Conservation (phyloP, 2,797 vertebrate genomes). For the Nannoperca obscura region DNA sequence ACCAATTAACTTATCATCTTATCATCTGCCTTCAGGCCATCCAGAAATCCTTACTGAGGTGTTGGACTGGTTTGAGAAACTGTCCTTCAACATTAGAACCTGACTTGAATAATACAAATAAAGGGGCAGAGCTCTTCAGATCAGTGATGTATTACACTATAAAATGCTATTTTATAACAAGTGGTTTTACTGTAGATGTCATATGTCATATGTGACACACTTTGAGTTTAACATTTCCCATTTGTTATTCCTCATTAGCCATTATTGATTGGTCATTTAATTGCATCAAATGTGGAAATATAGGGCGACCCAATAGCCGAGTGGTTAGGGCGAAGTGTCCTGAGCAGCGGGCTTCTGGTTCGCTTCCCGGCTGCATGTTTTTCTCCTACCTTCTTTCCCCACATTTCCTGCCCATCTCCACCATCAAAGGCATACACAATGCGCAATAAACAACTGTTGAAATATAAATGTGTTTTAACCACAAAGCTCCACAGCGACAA, state of each 20-base stretch:
- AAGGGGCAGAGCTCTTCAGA: too few relatives aligned
- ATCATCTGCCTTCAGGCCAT: constrained; percentile 44
- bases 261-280: constrained; percentile 31
- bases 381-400: too few relatives aligned
- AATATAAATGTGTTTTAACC: constrained; percentile 22
- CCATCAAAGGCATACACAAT: too few relatives aligned
- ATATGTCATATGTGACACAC: background rate
- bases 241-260: constrained; percentile 23
- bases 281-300: constrained; percentile 23
- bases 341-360: too few relatives aligned
- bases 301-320: too few relatives aligned
- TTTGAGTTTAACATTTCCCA: background rate
- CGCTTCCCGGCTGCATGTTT: too few relatives aligned
- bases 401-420: too few relatives aligned
- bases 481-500: constrained; percentile 17
- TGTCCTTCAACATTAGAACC: constrained; percentile 11
- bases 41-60: constrained; percentile 22
- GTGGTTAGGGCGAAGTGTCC: too few relatives aligned
- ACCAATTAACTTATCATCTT: constrained; percentile 58
- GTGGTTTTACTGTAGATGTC: background rate
- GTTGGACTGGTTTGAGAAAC: constrained; percentile 24
- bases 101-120: too few relatives aligned
- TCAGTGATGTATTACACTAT: background rate
- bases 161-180: background rate
- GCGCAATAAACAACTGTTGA: background rate